Evolutionary conservation across 2,888 invertebrate species (phyloP).

Genomic region (Mamestra brassicae): DNA sequence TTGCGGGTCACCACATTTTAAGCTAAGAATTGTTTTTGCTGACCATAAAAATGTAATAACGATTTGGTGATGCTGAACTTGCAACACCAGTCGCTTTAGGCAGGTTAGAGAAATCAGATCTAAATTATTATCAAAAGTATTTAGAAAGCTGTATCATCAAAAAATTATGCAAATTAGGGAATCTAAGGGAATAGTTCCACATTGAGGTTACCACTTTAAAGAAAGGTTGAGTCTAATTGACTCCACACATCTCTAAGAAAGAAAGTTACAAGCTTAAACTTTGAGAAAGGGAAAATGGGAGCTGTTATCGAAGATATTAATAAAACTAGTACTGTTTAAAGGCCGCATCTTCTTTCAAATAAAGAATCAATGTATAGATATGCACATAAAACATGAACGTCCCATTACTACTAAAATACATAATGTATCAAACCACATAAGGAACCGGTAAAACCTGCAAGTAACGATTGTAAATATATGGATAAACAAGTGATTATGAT

Average conservation of each 20-base stretch:
- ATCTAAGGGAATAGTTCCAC: not conserved
- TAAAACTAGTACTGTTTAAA: not conserved
- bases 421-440: slow-evolving; percentile 15
- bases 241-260: not conserved
- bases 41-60: slow-evolving; percentile 13
- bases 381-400: not conserved
- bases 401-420: slow-evolving; percentile 18
- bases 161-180: not conserved
- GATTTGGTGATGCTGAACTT: not conserved
- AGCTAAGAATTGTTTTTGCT: slow-evolving; percentile 25
- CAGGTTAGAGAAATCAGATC: slow-evolving; percentile 1
- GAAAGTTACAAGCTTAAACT: not conserved
- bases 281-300: not conserved
- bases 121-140: not conserved
- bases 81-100: not conserved
- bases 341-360: not conserved
- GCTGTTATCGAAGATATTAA: not conserved
- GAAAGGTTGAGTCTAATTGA: not conserved
- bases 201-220: not conserved
- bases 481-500: slow-evolving; percentile 33
- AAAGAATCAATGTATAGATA: slow-evolving; percentile 1
- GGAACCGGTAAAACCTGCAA: slow-evolving; percentile 29
- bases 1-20: slow-evolving; percentile 28
- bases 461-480: slow-evolving; percentile 14
- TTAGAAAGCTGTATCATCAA: not conserved